phyloP scores from a whole-genome alignment of 2,888 invertebrate species.

The Cybosia mesomella region DNA sequence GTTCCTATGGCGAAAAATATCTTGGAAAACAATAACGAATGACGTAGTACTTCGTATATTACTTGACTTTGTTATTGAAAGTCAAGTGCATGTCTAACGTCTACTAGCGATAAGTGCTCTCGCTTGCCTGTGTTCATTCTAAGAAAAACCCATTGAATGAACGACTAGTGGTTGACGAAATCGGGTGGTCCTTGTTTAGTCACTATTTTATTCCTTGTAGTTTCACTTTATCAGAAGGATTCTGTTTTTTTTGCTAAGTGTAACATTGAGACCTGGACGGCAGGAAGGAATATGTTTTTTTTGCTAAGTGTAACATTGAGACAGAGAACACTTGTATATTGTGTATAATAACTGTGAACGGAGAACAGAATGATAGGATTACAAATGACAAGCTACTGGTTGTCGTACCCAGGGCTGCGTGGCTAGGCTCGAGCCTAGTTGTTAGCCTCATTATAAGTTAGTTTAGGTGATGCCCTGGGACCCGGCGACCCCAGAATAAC shows the following conservation, averaged over 20 bases:
- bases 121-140: background rate
- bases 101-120: background rate
- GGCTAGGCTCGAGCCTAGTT: no score
- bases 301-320: no score
- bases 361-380: no score
- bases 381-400: no score
- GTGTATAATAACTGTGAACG: no score
- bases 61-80: conserved; percentile 13
- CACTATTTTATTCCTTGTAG: background rate
- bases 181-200: background rate
- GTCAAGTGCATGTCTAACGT: conserved; percentile 18
- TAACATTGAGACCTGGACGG: no score
- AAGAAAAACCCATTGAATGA: background rate
- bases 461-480: no score
- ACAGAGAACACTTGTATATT: no score
- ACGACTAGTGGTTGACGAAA: background rate
- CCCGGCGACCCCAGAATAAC: no score
- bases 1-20: conserved; percentile 54
- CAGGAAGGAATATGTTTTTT: no score
- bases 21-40: conserved; percentile 8
- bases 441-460: no score
- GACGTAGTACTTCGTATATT: conserved; percentile 8
- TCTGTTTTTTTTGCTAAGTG: background rate
- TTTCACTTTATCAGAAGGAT: background rate
- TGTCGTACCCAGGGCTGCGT: no score